Evolutionary conservation across 2,113 vertebrate genomes (phyloP), one percentile per base, ranked within the genome.

Genomic region (Vidua chalybeata): DNA sequence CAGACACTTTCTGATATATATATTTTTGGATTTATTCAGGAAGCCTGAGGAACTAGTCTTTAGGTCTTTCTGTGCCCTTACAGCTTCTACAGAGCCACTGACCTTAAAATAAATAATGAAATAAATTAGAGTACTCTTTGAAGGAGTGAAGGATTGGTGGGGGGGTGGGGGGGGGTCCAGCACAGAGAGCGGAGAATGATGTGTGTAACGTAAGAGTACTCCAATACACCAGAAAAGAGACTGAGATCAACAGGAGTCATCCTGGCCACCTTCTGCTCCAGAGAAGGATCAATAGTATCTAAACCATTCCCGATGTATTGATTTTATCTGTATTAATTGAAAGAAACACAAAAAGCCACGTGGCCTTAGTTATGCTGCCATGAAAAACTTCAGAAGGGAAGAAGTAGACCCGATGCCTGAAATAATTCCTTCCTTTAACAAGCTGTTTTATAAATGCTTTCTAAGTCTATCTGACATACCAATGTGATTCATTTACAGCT

Each of bases 181-280:
- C 52, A 49, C 0, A 0, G 14, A 48, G n/a, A 48, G 7, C 33
- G 43, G 17, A 18, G 43, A 39, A 48, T 28, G 37, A 52, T 4
- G 10, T 46, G 22, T 37, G 4, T 45, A 14, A 62, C 27, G 22
- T 37, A 51, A 37, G 7, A 17, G 13, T 33, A 55, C 11, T 46
- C 7, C 4, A 69, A 41, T 49, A 84, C 0, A 3, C 39, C 4
- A 84, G 26, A 35, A 82, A 94, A 76, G 16, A 31, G 39, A 48
- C 27, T 67, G 19, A 45, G 81, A 24, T 37, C 28, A 77, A 54
- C 9, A 46, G 54, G 41, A 90, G 26, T 77, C 46, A 83, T 20
- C 21, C 13, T 51, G 20, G 54, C 24, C 27, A 79, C 23, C 14
- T 7, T 82, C 75, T 79, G 43, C 54, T 69, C 31, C 41, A 83